phyloP scores from a whole-genome alignment of 53 echinoderm and acorn worm species.

The Temnopleurus reevesii region DNA sequence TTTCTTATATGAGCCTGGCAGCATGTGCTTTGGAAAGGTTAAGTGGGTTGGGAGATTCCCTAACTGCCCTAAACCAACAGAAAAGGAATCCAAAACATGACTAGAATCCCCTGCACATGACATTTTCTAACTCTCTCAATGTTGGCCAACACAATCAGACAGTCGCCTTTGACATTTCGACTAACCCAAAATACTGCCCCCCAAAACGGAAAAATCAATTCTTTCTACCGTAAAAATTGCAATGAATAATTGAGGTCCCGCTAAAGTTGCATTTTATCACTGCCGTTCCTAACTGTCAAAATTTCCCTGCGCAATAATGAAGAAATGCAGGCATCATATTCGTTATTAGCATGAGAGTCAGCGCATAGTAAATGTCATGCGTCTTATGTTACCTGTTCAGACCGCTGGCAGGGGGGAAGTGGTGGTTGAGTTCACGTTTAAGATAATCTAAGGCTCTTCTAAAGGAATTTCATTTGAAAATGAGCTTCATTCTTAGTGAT shows the following conservation, averaged over 20 bases:
- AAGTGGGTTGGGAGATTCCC: background rate
- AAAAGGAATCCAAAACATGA: background rate
- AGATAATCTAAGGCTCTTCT: no score
- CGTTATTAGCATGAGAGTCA: constrained; percentile 44
- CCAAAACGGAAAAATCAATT: background rate
- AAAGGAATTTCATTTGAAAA: no score
- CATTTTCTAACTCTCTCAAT: background rate
- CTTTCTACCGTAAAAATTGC: background rate
- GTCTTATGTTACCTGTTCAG: constrained; percentile 30
- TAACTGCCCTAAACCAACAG: background rate
- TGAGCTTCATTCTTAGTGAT: no score
- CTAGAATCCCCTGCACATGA: background rate
- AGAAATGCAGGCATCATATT: constrained; percentile 46
- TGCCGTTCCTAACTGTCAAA: constrained; percentile 40
- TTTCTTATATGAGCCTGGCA: background rate
- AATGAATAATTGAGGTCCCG: no score
- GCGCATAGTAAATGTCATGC: constrained; percentile 19
- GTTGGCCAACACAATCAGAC: background rate
- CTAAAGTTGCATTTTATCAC: background rate
- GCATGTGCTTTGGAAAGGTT: background rate
- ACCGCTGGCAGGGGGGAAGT: background rate
- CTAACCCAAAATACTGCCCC: background rate
- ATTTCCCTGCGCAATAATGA: constrained; percentile 26
- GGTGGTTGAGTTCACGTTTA: no score
- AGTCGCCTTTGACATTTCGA: background rate